Evolutionary conservation across 2,113 vertebrate genomes (phyloP).

Genomic region (Mesitornis unicolor): DNA sequence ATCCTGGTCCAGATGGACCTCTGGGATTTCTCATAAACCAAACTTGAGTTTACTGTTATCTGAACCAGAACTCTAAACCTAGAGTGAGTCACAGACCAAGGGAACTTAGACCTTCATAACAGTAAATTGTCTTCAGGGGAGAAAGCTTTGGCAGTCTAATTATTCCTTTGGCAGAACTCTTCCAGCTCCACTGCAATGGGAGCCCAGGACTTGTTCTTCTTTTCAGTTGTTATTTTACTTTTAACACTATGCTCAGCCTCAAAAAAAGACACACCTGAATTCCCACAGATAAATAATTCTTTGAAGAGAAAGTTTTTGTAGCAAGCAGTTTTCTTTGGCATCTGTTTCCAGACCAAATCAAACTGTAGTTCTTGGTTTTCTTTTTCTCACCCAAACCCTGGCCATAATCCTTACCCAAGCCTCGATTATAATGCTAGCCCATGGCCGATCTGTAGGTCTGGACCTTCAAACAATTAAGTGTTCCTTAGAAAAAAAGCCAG

Average conservation of each 20-base stretch:
- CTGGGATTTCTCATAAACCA: not conserved
- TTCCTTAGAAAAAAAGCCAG: not conserved
- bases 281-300: not conserved
- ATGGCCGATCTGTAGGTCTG: not conserved
- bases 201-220: not conserved
- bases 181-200: not conserved
- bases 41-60: not conserved
- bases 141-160: not conserved
- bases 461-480: not conserved
- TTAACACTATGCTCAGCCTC: not conserved
- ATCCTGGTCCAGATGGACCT: accelerated
- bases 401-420: not conserved
- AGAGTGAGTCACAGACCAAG: not conserved
- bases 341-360: not conserved
- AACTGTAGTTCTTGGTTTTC: not conserved
- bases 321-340: not conserved
- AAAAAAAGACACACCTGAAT: not conserved
- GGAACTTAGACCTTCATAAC: not conserved
- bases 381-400: not conserved
- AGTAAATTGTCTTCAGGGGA: not conserved
- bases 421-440: not conserved
- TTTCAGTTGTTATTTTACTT: not conserved
- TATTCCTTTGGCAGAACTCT: not conserved
- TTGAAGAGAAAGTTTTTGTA: not conserved
- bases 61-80: not conserved